These are phyloP conservation scores for Spea hammondii DNA, from an alignment of 2,797 vertebrate species.

Conservation along the genomic window DNA sequence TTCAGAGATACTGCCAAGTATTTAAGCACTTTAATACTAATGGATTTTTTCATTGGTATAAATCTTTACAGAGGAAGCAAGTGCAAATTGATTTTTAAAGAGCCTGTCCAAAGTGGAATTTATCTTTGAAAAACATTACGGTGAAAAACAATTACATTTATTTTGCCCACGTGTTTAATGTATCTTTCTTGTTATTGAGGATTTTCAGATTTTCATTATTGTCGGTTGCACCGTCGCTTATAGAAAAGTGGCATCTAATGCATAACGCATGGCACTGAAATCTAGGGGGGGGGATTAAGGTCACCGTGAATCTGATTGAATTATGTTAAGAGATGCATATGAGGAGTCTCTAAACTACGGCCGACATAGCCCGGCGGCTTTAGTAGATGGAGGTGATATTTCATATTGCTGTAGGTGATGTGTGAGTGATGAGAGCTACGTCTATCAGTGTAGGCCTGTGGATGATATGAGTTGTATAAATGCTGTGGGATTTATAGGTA, in stretches of 20 bases:
- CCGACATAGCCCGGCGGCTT: too few relatives aligned
- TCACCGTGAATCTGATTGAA: too few relatives aligned
- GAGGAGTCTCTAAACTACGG: too few relatives aligned
- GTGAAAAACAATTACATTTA: conserved; percentile 66
- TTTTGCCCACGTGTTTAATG: conserved; percentile 45
- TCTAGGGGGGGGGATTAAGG: too few relatives aligned
- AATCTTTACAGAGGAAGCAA: conserved; percentile 67
- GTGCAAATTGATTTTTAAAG: conserved; percentile 73
- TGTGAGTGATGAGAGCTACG: too few relatives aligned
- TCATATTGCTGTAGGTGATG: too few relatives aligned
- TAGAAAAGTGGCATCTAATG: not conserved
- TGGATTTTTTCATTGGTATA: conserved; percentile 67
- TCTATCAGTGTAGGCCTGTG: too few relatives aligned
- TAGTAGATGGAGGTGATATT: too few relatives aligned
- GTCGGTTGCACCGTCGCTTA: not conserved
- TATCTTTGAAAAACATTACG: conserved; percentile 64
- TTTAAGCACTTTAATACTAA: conserved; percentile 75
- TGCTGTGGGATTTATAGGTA: too few relatives aligned
- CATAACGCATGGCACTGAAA: too few relatives aligned
- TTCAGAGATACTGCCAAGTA: conserved; percentile 74
- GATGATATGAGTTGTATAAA: too few relatives aligned
- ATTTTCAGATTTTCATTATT: conserved; percentile 1
- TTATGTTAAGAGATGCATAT: too few relatives aligned
- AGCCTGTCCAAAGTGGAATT: conserved; percentile 65
- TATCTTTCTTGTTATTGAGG: not conserved